Base-by-base conservation (phyloP, 2,888 invertebrate genomes). In the Leistus spinibarbis region DNA sequence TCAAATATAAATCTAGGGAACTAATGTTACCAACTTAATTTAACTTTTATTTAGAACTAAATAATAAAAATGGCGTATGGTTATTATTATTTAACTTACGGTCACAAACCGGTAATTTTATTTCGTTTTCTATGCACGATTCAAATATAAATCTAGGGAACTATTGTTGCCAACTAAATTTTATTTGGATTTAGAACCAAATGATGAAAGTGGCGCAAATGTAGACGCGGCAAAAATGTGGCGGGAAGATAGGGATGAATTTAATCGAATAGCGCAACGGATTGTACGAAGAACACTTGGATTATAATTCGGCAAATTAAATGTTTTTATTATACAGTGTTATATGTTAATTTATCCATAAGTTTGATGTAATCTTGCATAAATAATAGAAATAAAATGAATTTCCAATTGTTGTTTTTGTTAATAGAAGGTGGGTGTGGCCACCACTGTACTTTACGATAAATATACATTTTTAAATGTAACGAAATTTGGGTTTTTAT, bases 151-250 rank as follows among this genome's bases (percentile, higher is more conserved):
- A n/a, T n/a, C n/a, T n/a, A n/a, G n/a, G n/a, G n/a, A n/a, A n/a
- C n/a, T n/a, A n/a, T n/a, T n/a, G n/a, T n/a, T 53, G 27, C 17
- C 13, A 16, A 16, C 7, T 23, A 66, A 27, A 20, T 27, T 66
- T 66, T 40, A 13, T 53, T 23, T 27, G 16, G 16, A 27, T 66
- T 57, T 84, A 92, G 99, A 99, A 85, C 99, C 99, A 0, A 99
- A 99, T 85, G 99, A 99, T 84, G 99, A 99, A 86, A 98, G 98
- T 83, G 98, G 98, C 13, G 99, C 99, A 0, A 99, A 99, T 86
- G 99, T 99, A 0, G 99, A 99, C 86, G 99, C 99, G 7, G 98
- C 98, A 0, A 99, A 98, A 87, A 98, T 98, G 95, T 99, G 98
- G 98, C 89, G 99, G 76, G 99, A 99, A 85, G 95, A 98, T 83